Percentiles rank a stretch among this genome's conserved stretches.
These are phyloP conservation scores for Phylloscopus whistleri DNA, from an alignment of 2,113 vertebrate species.

Conservation along the genomic window DNA sequence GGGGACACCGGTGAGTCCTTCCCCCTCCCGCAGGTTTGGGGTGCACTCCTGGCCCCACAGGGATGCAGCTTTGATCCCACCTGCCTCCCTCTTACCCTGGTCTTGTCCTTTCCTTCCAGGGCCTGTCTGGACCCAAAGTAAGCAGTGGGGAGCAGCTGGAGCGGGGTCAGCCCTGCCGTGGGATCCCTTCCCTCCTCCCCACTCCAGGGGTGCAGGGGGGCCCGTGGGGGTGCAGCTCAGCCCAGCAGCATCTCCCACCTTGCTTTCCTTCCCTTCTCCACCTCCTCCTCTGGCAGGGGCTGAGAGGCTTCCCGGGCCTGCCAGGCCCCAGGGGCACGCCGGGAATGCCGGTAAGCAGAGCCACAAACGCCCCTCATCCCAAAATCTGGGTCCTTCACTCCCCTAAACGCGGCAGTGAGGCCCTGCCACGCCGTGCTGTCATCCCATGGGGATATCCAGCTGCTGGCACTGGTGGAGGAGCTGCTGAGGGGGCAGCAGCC, in stretches of 20 bases:
- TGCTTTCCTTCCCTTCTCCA: neutral
- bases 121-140: conserved; percentile 82
- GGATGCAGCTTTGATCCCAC: neutral
- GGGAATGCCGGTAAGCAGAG: conserved; percentile 76
- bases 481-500: neutral
- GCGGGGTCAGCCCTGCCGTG: accelerated
- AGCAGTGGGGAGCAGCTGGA: neutral
- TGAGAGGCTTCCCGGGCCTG: conserved; percentile 80
- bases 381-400: neutral
- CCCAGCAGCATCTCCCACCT: neutral
- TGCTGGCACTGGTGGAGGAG: neutral
- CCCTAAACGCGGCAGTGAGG: accelerated
- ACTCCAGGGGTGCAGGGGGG: neutral
- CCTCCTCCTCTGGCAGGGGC: conserved; percentile 70
- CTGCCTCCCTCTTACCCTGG: neutral
- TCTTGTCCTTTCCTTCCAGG: conserved; percentile 65
- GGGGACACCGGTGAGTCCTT: conserved; percentile 76
- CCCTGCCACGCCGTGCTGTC: accelerated
- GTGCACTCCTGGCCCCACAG: accelerated
- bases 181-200: neutral
- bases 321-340: conserved; percentile 73
- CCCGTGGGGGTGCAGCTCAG: neutral
- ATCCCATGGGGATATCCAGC: accelerated
- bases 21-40: accelerated
- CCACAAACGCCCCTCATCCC: accelerated